phyloP scores from a whole-genome alignment of 2,888 invertebrate genomes.

The Troides oblongomaculatus region DNA sequence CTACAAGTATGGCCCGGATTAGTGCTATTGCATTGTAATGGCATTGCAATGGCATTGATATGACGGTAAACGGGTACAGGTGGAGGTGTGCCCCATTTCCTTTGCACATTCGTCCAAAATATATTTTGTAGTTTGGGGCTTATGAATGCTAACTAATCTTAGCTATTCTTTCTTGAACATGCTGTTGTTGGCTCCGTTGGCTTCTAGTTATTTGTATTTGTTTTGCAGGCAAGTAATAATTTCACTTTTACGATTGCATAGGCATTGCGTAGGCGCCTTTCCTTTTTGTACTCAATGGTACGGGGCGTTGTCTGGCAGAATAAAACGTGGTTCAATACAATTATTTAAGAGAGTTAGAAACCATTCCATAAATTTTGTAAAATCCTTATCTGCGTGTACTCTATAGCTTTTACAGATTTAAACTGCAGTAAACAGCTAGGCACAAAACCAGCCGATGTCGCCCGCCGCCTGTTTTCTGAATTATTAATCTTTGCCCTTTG shows the following conservation, averaged over 20 bases:
- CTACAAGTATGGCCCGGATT: not conserved
- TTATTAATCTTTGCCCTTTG: not conserved
- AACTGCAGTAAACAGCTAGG: conserved; percentile 27
- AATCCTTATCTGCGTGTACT: conserved; percentile 33
- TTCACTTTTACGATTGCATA: not conserved
- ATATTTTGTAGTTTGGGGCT: no score
- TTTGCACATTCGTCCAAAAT: no score
- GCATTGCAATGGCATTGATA: no score
- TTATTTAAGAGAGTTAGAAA: conserved; percentile 3
- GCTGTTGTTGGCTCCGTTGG: no score
- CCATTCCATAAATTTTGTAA: conserved; percentile 29
- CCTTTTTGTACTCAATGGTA: conserved; percentile 33
- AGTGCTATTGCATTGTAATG: no score
- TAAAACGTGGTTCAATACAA: conserved; percentile 24
- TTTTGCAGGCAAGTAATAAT: no score
- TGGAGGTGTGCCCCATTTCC: no score
- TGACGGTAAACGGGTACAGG: no score
- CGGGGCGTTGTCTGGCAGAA: conserved; percentile 32
- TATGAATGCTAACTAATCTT: no score
- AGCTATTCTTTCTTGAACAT: no score
- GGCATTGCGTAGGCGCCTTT: conserved; percentile 27
- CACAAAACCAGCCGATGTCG: conserved; percentile 30
- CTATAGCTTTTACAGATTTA: conserved; percentile 29
- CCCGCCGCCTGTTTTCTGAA: no score
- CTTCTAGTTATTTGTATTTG: no score